These are phyloP conservation scores for Alloplasta piceator DNA, from an alignment of 2,888 invertebrate genomes.

Conservation along the genomic window DNA sequence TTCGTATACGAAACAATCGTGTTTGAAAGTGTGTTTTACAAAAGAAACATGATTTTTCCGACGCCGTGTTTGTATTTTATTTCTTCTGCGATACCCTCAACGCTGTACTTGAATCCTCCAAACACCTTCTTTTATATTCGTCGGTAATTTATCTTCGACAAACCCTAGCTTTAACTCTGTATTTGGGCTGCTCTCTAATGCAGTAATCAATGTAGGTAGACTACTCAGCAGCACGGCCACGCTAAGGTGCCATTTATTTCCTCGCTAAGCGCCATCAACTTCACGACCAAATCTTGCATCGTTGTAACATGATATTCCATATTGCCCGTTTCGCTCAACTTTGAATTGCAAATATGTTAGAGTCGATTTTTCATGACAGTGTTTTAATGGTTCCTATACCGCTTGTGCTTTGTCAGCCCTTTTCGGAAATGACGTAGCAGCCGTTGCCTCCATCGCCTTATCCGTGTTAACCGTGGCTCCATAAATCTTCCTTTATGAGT, in stretches of 20 bases:
- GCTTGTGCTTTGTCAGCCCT: conserved; percentile 62
- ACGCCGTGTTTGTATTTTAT: conserved; percentile 2
- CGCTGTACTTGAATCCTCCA: conserved; percentile 39
- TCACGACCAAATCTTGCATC: conserved; percentile 63
- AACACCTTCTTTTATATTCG: conserved; percentile 65
- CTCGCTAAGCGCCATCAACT: conserved; percentile 64
- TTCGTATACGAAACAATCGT: conserved; percentile 58
- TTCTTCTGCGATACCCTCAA: conserved; percentile 34
- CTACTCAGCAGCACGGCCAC: conserved; percentile 69
- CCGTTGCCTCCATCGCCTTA: conserved; percentile 28
- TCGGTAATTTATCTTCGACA: conserved; percentile 68
- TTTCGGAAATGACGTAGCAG: conserved; percentile 52
- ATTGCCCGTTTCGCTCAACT: conserved; percentile 50
- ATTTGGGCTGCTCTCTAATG: conserved; percentile 67
- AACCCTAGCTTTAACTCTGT: conserved; percentile 63
- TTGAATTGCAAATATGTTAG: conserved; percentile 58
- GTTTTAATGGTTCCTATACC: conserved; percentile 61
- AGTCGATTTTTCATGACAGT: conserved; percentile 64
- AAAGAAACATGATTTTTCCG: conserved; percentile 42
- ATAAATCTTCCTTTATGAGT: conserved; percentile 39
- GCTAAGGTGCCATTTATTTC: conserved; percentile 62
- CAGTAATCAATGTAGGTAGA: conserved; percentile 68
- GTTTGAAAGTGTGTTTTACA: conserved; percentile 62
- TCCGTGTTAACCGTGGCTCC: conserved; percentile 35
- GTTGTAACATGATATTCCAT: conserved; percentile 66